A percentile compares a stretch with the other conserved stretches of the same genome.
Conservation (phyloP, 1,140 invertebrate genomes). For the Penaeus chinensis region DNA sequence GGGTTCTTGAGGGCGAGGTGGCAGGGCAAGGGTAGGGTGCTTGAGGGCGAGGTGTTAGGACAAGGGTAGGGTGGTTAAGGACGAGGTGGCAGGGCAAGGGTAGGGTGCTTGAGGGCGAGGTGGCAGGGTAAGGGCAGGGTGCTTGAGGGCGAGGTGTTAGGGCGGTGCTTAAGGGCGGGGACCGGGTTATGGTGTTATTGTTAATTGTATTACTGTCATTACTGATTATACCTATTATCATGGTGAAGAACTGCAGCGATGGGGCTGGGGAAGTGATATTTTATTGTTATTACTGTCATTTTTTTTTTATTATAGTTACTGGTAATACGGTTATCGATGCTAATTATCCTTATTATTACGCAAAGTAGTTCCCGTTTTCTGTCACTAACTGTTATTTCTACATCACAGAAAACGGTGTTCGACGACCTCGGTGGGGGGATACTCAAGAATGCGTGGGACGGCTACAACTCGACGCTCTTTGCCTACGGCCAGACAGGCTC, state of each 20-base stretch:
- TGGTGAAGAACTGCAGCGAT: neutral
- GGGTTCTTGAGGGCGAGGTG: neutral
- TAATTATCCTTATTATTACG: too few species aligned
- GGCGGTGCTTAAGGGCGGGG: neutral
- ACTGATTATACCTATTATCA: neutral
- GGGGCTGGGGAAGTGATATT: neutral
- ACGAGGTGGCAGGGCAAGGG: too few species aligned
- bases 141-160: too few species aligned
- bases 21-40: too few species aligned
- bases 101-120: too few species aligned
- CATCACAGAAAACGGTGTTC: slow-evolving; percentile 71
- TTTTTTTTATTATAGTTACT: neutral
- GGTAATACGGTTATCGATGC: neutral
- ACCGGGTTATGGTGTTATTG: too few species aligned
- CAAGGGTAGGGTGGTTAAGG: neutral
- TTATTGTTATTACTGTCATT: neutral
- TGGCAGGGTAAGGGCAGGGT: too few species aligned
- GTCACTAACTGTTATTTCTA: neutral
- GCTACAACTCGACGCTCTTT: slow-evolving; percentile 76
- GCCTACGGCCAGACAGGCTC: slow-evolving; percentile 77
- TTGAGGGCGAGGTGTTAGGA: too few species aligned
- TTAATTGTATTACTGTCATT: too few species aligned
- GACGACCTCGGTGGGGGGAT: slow-evolving; percentile 74
- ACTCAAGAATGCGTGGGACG: slow-evolving; percentile 76
- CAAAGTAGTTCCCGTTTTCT: too few species aligned